Evolutionary conservation across 1,140 invertebrate genomes (phyloP), one percentile per base, ranked within the genome.

Genomic region (Dendrolimus punctatus): DNA sequence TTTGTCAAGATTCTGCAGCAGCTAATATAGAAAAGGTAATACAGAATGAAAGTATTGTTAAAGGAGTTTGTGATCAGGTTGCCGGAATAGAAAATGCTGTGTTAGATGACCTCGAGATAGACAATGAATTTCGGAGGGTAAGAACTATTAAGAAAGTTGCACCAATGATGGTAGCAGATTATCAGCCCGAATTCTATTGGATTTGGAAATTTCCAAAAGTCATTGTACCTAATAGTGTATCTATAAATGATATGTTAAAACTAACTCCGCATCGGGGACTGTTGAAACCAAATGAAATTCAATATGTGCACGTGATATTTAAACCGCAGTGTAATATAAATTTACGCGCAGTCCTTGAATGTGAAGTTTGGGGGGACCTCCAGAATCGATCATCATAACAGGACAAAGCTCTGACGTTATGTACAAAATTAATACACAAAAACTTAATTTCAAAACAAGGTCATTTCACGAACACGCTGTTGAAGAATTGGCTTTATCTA

Each of bases 401-500:
- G 83, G 80, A 8, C 69, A 76, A 67, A 82, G 80, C 61, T 80
- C 78, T 7, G 73, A 80, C 55, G 64, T 86, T 46, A 72, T 73
- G 50, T 86, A 80, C 51, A 63, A 65, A 53, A 64, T 85, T 39
- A 82, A 71, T 48, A 63, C 71, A 6, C 56, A 66, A 48, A 77
- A 63, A 59, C 48, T 85, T 9, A 84, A 85, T 60, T 85, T 83
- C 47, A 82, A 80, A 76, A 86, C 83, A 55, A 75, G 76, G 57
- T 80, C 80, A 38, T 86, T 79, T 66, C 73, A 86, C 51, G 76
- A 85, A 53, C 66, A 71, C 48, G 78, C 80, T n/a, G 55, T 60
- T 23, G 73, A 85, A 71, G 51, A 71, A 55, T 57, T 86, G 45
- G 46, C 62, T 9, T 62, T 86, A 57, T 55, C 67, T 39, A 86